Base-by-base conservation (phyloP, 2,888 invertebrate genomes). In the Epiblema foenella region DNA sequence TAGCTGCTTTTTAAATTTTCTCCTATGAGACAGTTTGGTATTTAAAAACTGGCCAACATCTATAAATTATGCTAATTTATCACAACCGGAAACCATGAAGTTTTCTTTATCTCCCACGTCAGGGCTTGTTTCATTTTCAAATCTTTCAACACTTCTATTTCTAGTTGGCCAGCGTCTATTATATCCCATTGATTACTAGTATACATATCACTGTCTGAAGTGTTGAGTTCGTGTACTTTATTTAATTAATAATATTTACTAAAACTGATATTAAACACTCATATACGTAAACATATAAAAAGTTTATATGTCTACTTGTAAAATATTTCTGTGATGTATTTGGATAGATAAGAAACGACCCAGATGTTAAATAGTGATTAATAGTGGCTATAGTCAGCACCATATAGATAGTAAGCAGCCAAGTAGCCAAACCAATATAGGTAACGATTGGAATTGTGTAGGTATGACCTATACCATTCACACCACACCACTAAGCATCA, bases 121-220 rank as follows among this genome's bases (percentile, higher is more conserved):
- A 71, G 51, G 62, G 67, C 24, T 49, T 57, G 66, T 71, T 66
- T 60, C 56, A 56, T 67, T 66, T 56, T 67, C 66, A 42, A 62
- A 33, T 57, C 71, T 46, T 66, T 56, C 66, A 67, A 62, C 71
- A 71, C 66, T 49, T 71, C 71, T 71, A 67, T 67, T 71, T 67
- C 51, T 51, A 51, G 54, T 54, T 63, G 37, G 37, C 56, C 46
- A 37, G 56, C 29, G 18, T 37, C 20, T 58, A 39, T 33, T 2
- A 5, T 15, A 24, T 39, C 54, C 9, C 46, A 63, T 56, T 69
- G 63, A 49, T 24, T 63, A 57, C 46, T 69, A 18, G 24, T 42
- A 39, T 15, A 15, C 18, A 33, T n/a, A n/a, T n/a, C n/a, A 51
- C 20, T 65, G 52, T 52, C 42, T 58, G 11, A 69, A 69, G 69